Conservation (phyloP, 2,888 invertebrate genomes). For the Gasteruption jaculator region DNA sequence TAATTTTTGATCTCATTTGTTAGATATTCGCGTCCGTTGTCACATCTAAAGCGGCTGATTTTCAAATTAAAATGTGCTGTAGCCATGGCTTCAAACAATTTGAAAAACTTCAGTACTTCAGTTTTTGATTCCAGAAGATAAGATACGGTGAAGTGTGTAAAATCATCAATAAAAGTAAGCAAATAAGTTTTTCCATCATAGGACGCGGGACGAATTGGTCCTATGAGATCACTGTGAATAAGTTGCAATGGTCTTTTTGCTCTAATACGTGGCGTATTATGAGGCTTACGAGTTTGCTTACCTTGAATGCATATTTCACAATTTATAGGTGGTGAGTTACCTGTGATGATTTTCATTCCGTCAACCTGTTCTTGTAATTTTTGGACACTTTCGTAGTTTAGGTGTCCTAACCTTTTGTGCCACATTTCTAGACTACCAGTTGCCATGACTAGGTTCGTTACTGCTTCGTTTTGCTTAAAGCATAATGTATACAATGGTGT, state of each 20-base stretch:
- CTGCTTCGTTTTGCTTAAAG: slow-evolving; percentile 11
- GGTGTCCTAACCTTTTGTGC: slow-evolving; percentile 25
- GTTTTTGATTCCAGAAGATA: slow-evolving; percentile 12
- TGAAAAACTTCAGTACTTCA: slow-evolving; percentile 15
- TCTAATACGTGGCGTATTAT: slow-evolving; percentile 17
- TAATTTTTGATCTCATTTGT: slow-evolving; percentile 19
- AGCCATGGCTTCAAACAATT: slow-evolving; percentile 20
- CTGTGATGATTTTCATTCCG: slow-evolving; percentile 16
- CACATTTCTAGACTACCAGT: slow-evolving; percentile 16
- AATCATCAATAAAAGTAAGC: slow-evolving; percentile 19
- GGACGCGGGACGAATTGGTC: slow-evolving; percentile 14
- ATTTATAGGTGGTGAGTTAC: slow-evolving; percentile 3
- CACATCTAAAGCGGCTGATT: slow-evolving; percentile 26
- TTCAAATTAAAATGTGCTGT: slow-evolving; percentile 28
- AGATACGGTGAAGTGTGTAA: slow-evolving; percentile 10
- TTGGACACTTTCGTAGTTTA: slow-evolving; percentile 17
- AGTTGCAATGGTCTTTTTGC: slow-evolving; percentile 9
- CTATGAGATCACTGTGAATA: slow-evolving; percentile 17
- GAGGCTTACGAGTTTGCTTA: slow-evolving; percentile 25
- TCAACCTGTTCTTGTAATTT: slow-evolving; percentile 9
- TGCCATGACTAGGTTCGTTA: slow-evolving; percentile 2
- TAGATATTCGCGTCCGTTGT: slow-evolving; percentile 29
- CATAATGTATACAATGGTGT: slow-evolving; percentile 19
- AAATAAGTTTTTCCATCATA: slow-evolving; percentile 13
- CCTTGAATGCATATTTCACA: slow-evolving; percentile 25